These are phyloP conservation scores for Leptopilina syphax DNA, from an alignment of 2,888 invertebrate genomes.

Conservation along the genomic window DNA sequence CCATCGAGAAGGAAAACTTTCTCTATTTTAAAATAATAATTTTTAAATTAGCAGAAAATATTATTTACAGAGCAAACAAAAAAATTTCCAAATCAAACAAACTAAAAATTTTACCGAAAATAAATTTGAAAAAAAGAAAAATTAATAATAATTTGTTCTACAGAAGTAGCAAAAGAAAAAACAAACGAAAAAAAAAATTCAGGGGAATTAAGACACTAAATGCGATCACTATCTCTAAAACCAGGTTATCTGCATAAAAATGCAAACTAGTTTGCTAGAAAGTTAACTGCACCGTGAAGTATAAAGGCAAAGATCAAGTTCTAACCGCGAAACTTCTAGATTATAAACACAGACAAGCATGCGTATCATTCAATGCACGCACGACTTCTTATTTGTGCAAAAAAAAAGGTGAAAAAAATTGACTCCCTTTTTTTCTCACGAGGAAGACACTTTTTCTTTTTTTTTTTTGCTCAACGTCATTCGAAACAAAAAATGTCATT, in stretches of 20 bases:
- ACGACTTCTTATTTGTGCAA: not conserved
- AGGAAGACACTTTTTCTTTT: not conserved
- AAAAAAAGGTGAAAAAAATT: not conserved
- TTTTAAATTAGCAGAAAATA: too few relatives aligned
- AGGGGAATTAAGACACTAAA: slow-evolving; percentile 26
- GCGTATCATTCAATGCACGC: not conserved
- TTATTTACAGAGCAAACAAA: too few relatives aligned
- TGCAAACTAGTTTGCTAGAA: slow-evolving; percentile 49
- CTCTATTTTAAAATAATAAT: too few relatives aligned
- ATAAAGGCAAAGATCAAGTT: slow-evolving; percentile 55
- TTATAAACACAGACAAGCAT: not conserved
- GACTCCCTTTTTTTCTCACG: not conserved
- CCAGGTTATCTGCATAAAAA: slow-evolving; percentile 35
- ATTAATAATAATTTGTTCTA: too few relatives aligned
- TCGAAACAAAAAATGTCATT: not conserved
- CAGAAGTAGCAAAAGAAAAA: too few relatives aligned
- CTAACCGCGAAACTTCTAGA: slow-evolving; percentile 44
- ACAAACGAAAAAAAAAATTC: slow-evolving; percentile 19
- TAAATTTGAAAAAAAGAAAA: too few relatives aligned
- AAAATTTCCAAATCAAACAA: too few relatives aligned
- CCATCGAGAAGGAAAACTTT: too few relatives aligned
- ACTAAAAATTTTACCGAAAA: too few relatives aligned
- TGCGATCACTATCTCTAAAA: slow-evolving; percentile 21
- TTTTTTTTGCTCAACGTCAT: not conserved
- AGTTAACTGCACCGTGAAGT: slow-evolving; percentile 49